A percentile compares a stretch with the other conserved stretches of the same genome.
Evolutionary conservation across 1,140 invertebrate species (phyloP).

Genomic region (Ylistrum balloti): DNA sequence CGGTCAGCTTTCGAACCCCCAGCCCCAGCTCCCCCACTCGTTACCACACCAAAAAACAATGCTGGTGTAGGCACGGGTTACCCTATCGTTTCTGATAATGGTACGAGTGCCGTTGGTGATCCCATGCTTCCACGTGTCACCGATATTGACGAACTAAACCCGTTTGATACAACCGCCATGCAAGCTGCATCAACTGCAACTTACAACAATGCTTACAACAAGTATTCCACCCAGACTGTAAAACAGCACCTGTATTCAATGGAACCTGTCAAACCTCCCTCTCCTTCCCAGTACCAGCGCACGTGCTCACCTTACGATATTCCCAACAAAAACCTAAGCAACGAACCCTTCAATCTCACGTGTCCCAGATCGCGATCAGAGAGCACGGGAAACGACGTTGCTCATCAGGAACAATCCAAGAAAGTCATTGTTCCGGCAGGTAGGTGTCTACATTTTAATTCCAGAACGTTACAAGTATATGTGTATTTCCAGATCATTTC

Average conservation of each 20-base stretch:
- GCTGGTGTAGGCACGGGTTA: not conserved
- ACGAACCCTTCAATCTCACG: constrained; percentile 8
- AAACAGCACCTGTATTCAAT: constrained; percentile 3
- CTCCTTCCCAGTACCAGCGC: not conserved
- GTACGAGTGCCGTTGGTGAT: not conserved
- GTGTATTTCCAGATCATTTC: too few species aligned
- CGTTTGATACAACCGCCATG: not conserved
- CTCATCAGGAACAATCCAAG: constrained; percentile 15
- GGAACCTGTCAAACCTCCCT: constrained; percentile 5
- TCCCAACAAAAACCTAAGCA: not conserved
- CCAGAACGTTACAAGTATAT: not conserved
- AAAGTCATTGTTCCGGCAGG: constrained; percentile 37
- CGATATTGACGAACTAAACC: constrained; percentile 10
- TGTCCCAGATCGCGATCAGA: constrained; percentile 22
- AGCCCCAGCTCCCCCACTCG: not conserved
- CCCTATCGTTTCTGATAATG: not conserved
- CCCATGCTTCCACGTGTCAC: not conserved
- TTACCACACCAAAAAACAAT: not conserved
- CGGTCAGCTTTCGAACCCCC: not conserved
- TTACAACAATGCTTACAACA: constrained; percentile 8
- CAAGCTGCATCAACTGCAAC: not conserved
- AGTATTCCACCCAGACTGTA: not conserved
- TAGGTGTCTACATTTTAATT: not conserved
- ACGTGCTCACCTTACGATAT: not conserved
- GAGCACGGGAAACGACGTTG: not conserved